A percentile compares a stretch with the other conserved stretches of the same genome.
Evolutionary conservation across 2,888 invertebrate species (phyloP).

Genomic region (Tanypteryx hageni): DNA sequence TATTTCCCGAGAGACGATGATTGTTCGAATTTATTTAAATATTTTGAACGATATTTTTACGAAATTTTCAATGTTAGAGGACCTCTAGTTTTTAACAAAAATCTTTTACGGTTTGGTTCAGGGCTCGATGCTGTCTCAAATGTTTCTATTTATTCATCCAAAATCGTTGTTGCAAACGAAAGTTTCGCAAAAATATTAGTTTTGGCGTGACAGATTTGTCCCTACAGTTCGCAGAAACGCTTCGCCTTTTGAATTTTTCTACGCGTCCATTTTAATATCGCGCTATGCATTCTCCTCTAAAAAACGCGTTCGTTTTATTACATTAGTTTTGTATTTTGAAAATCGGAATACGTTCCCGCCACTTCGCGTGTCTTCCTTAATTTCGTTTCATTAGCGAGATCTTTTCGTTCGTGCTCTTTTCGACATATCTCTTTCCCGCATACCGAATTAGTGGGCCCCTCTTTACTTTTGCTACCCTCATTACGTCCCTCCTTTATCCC

Average conservation of each 20-base stretch:
- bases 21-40: too few species aligned
- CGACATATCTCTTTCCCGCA: neutral
- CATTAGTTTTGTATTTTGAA: neutral
- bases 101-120: too few species aligned
- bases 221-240: too few species aligned
- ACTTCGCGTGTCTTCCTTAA: neutral
- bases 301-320: neutral
- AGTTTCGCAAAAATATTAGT: too few species aligned
- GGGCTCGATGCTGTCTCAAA: too few species aligned
- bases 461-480: neutral
- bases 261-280: neutral
- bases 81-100: too few species aligned
- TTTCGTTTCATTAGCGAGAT: neutral
- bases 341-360: neutral
- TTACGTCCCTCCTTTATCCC: neutral
- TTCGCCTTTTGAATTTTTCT: neutral
- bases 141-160: too few species aligned
- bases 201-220: too few species aligned
- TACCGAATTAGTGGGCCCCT: neutral
- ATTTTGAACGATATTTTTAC: too few species aligned
- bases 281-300: neutral
- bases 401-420: neutral
- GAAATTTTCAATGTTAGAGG: too few species aligned
- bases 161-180: too few species aligned
- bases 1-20: too few species aligned